Evolutionary conservation across 2,888 invertebrate genomes (phyloP), one percentile per base, ranked within the genome.

Genomic region (Beris chalybata): DNA sequence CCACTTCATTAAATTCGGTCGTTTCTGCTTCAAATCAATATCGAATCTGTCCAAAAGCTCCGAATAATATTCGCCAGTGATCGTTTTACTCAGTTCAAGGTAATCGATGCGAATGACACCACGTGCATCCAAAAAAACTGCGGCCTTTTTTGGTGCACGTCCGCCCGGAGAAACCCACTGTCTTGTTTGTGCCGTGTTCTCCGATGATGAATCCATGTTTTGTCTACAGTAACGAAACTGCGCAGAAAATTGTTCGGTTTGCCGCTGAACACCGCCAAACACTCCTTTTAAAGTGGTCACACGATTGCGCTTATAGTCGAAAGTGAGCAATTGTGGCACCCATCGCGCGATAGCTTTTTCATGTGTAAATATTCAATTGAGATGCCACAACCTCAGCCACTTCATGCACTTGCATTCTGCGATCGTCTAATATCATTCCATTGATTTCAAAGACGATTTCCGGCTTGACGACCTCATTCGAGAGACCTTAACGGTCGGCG

Each of bases 101-200:
- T n/a, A 32, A 32, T 7, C 32, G 32, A 7, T n/a, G n/a, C n/a
- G n/a, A n/a, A n/a, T n/a, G n/a, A n/a, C n/a, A n/a, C n/a, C n/a
- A n/a, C n/a, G n/a, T n/a, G n/a, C n/a, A n/a, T n/a, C n/a, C n/a
- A n/a, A n/a, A n/a, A n/a, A n/a, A n/a, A n/a, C n/a, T n/a, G n/a
- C 13, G n/a, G 48, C 13, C 48, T 48, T 48, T n/a, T 48, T 48
- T n/a, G 48, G 48, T 11, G 48, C 48, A 48, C 48, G 48, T 48
- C 13, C 5, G 13, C 13, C 9, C 48, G 48, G 5, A 48, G n/a
- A n/a, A n/a, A n/a, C n/a, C n/a, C n/a, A n/a, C n/a, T n/a, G n/a
- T n/a, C n/a, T n/a, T n/a, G n/a, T n/a, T n/a, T n/a, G n/a, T n/a
- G n/a, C n/a, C n/a, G 52, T 5, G 52, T 15, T 52, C 15, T 22